phyloP scores from a whole-genome alignment of 2,797 vertebrate genomes.

The Molossus molossus region DNA sequence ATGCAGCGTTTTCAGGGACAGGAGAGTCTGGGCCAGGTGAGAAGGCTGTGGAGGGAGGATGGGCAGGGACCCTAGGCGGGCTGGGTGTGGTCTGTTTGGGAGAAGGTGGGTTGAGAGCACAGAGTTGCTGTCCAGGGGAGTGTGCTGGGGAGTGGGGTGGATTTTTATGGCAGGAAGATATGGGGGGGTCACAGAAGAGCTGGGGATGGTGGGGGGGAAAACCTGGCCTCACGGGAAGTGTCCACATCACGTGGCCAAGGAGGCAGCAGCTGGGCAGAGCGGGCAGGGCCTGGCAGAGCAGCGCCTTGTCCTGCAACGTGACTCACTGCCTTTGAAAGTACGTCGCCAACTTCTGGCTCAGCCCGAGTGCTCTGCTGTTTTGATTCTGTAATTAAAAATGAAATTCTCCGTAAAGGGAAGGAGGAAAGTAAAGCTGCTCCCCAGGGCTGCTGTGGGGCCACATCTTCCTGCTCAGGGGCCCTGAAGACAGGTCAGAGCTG shows the following conservation, averaged over 20 bases:
- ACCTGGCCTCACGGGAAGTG: accelerated
- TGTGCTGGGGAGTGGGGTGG: not conserved
- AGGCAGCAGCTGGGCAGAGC: not conserved
- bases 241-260: no score
- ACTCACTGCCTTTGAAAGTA: constrained; percentile 1
- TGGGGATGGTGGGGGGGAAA: not conserved
- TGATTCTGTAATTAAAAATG: not conserved
- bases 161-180: not conserved
- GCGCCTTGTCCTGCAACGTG: not conserved
- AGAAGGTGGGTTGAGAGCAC: not conserved
- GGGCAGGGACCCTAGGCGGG: not conserved
- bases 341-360: not conserved
- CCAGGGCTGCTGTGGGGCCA: not conserved
- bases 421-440: not conserved
- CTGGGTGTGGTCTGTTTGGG: not conserved
- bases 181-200: not conserved
- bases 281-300: not conserved
- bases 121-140: not conserved
- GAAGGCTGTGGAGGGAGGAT: not conserved
- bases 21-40: not conserved
- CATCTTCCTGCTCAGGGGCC: not conserved
- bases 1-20: not conserved
- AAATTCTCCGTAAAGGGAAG: not conserved
- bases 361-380: not conserved
- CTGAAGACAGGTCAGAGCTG: not conserved